These are phyloP conservation scores for Perithous albicinctus DNA, from an alignment of 2,888 invertebrate genomes.

Conservation along the genomic window DNA sequence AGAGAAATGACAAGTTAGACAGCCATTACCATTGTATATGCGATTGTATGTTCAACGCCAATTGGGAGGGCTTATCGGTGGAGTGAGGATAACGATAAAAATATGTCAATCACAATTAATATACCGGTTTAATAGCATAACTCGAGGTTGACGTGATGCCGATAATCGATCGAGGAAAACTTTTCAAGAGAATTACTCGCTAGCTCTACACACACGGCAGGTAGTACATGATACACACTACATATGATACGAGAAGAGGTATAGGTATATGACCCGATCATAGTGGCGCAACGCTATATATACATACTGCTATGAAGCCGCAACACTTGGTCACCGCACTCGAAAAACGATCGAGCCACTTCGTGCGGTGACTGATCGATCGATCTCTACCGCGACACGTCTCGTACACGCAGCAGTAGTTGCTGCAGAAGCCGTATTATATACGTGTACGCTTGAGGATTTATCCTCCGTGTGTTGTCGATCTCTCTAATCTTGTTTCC, in stretches of 20 bases:
- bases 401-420: slow-evolving; percentile 3
- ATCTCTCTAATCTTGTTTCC: slow-evolving; percentile 36
- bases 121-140: background rate
- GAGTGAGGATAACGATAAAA: slow-evolving; percentile 42
- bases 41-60: background rate
- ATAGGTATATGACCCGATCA: background rate
- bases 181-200: slow-evolving; percentile 37
- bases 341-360: slow-evolving; percentile 37
- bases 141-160: slow-evolving; percentile 15
- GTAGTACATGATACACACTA: background rate
- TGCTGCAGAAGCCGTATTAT: slow-evolving; percentile 36
- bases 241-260: background rate
- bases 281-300: slow-evolving; percentile 12
- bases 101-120: slow-evolving; percentile 57
- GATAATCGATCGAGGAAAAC: slow-evolving; percentile 48
- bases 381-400: slow-evolving; percentile 23
- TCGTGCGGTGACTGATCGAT: slow-evolving; percentile 45
- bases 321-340: slow-evolving; percentile 29
- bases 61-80: slow-evolving; percentile 35
- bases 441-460: slow-evolving; percentile 6
- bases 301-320: slow-evolving; percentile 10
- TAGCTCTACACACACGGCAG: background rate
- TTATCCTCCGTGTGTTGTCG: slow-evolving; percentile 3
- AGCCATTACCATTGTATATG: background rate
- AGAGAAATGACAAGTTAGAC: background rate